Conservation (phyloP, 2,113 vertebrate genomes). For the Apodemus speciosus region DNA sequence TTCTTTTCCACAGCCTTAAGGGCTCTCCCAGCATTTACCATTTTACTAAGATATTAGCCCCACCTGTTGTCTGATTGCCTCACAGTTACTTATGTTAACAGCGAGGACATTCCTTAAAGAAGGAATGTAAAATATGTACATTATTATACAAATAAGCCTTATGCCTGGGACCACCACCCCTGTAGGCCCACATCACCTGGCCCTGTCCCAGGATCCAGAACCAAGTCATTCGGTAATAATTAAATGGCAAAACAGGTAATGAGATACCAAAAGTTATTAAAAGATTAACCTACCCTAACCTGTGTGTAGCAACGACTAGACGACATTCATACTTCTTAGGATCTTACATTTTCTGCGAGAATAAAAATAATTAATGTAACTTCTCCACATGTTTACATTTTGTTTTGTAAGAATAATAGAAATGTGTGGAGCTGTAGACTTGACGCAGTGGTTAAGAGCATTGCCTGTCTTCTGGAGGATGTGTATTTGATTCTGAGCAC, state of each 20-base stretch:
- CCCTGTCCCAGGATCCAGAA: too few relatives aligned
- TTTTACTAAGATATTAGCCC: too few relatives aligned
- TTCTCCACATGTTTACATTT: neutral
- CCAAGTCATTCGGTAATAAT: neutral
- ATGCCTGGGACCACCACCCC: too few relatives aligned
- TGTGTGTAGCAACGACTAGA: neutral
- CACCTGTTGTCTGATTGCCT: too few relatives aligned
- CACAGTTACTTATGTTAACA: too few relatives aligned
- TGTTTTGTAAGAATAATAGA: neutral
- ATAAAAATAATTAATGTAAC: neutral
- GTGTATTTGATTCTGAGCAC: neutral
- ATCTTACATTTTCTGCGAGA: slow-evolving; percentile 5
- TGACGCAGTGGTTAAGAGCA: neutral
- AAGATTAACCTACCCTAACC: neutral
- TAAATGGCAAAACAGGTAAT: neutral
- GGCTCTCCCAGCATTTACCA: too few relatives aligned
- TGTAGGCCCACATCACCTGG: too few relatives aligned
- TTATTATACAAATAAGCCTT: too few relatives aligned
- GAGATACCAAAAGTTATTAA: neutral
- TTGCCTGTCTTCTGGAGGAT: neutral
- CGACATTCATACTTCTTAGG: neutral
- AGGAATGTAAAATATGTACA: too few relatives aligned
- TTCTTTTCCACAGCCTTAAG: too few relatives aligned
- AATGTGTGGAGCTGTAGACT: neutral
- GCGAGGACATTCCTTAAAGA: too few relatives aligned